Conservation (phyloP, 2,888 invertebrate species). For the Rhingia campestris region DNA sequence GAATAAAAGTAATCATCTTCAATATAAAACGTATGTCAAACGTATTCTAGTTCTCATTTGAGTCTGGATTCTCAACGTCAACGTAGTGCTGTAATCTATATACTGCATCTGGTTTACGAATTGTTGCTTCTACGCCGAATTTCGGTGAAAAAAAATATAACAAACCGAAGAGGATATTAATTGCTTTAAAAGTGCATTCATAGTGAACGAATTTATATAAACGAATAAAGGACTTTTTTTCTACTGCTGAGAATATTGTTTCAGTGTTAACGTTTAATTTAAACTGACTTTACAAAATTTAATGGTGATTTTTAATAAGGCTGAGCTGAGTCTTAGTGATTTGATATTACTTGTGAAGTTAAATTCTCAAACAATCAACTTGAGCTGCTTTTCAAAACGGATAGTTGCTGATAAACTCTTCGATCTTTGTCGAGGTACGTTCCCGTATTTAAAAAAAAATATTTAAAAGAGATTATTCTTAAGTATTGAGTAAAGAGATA, state of each 20-base stretch:
- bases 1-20: constrained; percentile 19
- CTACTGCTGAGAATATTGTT: neutral
- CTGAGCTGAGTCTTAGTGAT: constrained; percentile 34
- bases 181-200: neutral
- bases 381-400: constrained; percentile 24
- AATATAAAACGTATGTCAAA: constrained; percentile 37
- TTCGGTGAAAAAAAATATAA: neutral
- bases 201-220: neutral
- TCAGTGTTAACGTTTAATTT: neutral
- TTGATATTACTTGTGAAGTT: constrained; percentile 37
- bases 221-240: neutral
- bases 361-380: constrained; percentile 19
- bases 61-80: constrained; percentile 28
- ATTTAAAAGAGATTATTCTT: too few relatives aligned
- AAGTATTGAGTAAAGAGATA: neutral
- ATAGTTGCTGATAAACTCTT: constrained; percentile 57
- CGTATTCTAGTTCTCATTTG: constrained; percentile 27
- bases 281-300: constrained; percentile 36
- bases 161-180: neutral
- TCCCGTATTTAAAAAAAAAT: too few relatives aligned
- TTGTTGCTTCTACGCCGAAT: constrained; percentile 1
- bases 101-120: neutral
- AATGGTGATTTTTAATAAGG: constrained; percentile 63
- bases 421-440: constrained; percentile 54
- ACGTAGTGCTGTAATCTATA: neutral